These are phyloP conservation scores for Cylas formicarius DNA, from an alignment of 1,140 invertebrate species.

Conservation along the genomic window DNA sequence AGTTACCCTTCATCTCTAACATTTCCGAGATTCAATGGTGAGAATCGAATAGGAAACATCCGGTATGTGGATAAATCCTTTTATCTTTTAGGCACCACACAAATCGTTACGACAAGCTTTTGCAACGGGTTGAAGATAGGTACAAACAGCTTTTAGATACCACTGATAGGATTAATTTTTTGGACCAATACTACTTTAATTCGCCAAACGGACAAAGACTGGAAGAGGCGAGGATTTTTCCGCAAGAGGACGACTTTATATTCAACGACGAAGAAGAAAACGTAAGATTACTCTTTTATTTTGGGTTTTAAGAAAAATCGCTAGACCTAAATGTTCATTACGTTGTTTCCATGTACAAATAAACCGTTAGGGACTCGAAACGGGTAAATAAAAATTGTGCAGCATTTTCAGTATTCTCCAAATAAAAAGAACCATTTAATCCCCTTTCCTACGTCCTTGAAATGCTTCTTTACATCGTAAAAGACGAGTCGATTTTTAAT, in stretches of 20 bases:
- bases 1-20: not conserved
- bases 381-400: not conserved
- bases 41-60: no score
- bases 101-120: not conserved
- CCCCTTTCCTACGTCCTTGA: no score
- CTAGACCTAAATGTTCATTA: no score
- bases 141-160: conserved; percentile 7
- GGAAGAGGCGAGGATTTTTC: conserved; percentile 27
- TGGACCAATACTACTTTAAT: conserved; percentile 11
- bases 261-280: conserved; percentile 21
- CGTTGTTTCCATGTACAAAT: no score
- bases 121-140: not conserved
- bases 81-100: not conserved
- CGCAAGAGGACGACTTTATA: conserved; percentile 26
- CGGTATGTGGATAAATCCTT: not conserved
- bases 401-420: conserved; percentile 1
- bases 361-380: not conserved
- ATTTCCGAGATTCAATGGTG: no score
- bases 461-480: no score
- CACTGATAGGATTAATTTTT: conserved; percentile 1
- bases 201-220: conserved; percentile 4
- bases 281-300: no score
- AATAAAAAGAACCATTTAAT: not conserved
- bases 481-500: no score
- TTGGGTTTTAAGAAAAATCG: no score